Evolutionary conservation across 2,113 vertebrate genomes (phyloP).

Genomic region (Bombycilla garrulus): DNA sequence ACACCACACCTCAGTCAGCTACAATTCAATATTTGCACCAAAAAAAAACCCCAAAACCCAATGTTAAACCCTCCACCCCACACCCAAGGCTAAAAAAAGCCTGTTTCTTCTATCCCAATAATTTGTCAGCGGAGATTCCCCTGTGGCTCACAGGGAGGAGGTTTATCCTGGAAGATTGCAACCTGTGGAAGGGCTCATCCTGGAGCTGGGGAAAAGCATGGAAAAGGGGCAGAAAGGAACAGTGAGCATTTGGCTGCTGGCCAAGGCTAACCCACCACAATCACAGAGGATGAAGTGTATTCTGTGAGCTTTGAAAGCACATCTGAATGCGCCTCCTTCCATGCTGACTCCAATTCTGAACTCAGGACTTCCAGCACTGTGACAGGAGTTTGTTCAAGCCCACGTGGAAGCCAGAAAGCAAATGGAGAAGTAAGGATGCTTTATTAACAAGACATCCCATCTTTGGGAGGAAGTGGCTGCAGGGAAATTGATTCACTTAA

Average conservation of each 20-base stretch:
- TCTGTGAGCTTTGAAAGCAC: neutral
- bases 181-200: fast-evolving
- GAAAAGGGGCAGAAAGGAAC: neutral
- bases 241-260: neutral
- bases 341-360: neutral
- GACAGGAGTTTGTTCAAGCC: neutral
- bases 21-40: neutral
- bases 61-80: neutral
- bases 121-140: neutral
- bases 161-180: neutral
- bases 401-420: neutral
- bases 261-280: neutral
- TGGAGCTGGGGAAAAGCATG: neutral
- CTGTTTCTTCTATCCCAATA: neutral
- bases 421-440: neutral
- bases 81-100: neutral
- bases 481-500: neutral
- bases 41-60: neutral
- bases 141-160: neutral
- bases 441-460: neutral
- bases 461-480: neutral
- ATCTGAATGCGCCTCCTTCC: neutral
- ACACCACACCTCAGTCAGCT: neutral
- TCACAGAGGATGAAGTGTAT: neutral
- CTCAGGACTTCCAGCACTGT: neutral